Evolutionary conservation across 2,797 vertebrate species (phyloP), one percentile per base, ranked within the genome.

Genomic region (Yasuhikotakia modesta): DNA sequence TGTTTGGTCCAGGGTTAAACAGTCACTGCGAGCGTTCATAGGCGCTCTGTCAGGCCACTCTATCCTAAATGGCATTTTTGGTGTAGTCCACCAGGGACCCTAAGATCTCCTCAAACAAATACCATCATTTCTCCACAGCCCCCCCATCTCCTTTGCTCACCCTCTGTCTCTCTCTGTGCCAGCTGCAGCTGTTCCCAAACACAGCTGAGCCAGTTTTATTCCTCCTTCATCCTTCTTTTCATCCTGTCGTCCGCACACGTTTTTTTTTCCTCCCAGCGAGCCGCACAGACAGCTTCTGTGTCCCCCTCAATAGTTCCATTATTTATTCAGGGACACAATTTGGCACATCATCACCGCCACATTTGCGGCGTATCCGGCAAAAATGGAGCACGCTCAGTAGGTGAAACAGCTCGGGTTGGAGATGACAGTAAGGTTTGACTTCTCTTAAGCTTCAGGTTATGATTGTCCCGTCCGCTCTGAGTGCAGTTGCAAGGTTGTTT

Each of bases 231-330:
- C 27, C 70, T 69, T 78, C 81, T 81, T 86, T 78, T 86, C 84
- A 82, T 84, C 82, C 84, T 86, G 80, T 82, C 77, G 79, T 89
- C 87, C 81, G 87, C 85, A 85, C 87, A 86, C 82, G 79, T 79
- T 68, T 55, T 22, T n/a, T 19, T 69, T 73, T 78, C 63, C 61
- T 72, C 50, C 64, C 72, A 76, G 78, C 45, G 53, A 79, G 69
- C 45, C 70, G 80, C 79, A 86, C 70, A 86, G 81, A 55, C 67
- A 21, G 19, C 45, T 79, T 78, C 82, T 86, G 82, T 86, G 79
- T 84, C 75, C 50, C 57, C 81, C 81, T 86, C 85, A 84, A 86
- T 81, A 81, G 82, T n/a, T 27, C 46, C 79, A 81, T 84, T 86
- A 79, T 84, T 82, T 72, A 84, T 82, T 81, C 65, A 78, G 67